A percentile compares a stretch with the other conserved stretches of the same genome.
Conservation (phyloP, 2,113 vertebrate genomes). For the Turdus rufiventris region DNA sequence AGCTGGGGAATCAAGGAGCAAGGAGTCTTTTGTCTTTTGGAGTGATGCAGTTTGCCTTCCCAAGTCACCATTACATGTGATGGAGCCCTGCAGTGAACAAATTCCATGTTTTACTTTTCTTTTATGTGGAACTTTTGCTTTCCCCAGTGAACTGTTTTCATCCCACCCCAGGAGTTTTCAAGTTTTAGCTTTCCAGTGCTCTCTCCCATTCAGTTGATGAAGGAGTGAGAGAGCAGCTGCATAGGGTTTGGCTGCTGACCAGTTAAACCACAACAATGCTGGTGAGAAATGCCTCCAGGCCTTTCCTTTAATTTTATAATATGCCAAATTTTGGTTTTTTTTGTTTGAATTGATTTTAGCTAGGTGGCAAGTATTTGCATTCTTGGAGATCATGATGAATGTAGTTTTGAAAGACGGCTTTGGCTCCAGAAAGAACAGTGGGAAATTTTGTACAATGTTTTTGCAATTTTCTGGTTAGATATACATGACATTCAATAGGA, state of each 20-base stretch:
- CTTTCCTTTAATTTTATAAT: not conserved
- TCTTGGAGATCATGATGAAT: not conserved
- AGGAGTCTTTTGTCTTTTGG: not conserved
- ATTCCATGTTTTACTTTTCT: not conserved
- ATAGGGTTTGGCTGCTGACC: not conserved
- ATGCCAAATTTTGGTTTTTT: not conserved
- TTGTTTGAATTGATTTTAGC: not conserved
- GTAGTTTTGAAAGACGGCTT: not conserved
- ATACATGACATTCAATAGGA: not conserved
- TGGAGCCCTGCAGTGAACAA: not conserved
- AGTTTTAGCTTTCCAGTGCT: not conserved
- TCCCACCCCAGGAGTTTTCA: not conserved
- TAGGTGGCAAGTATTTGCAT: not conserved
- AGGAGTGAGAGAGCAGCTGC: not conserved
- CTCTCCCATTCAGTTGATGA: not conserved
- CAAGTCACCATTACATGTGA: too few relatives aligned
- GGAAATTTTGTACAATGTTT: not conserved
- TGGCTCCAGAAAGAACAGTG: not conserved
- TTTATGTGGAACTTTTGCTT: not conserved
- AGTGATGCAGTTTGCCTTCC: not conserved
- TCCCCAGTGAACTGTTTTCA: not conserved
- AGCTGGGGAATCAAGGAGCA: not conserved
- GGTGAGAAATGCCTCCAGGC: not conserved
- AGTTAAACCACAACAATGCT: not conserved
- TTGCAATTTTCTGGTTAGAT: not conserved